Base-by-base conservation (phyloP, 2,888 invertebrate species). In the Plusia festucae region DNA sequence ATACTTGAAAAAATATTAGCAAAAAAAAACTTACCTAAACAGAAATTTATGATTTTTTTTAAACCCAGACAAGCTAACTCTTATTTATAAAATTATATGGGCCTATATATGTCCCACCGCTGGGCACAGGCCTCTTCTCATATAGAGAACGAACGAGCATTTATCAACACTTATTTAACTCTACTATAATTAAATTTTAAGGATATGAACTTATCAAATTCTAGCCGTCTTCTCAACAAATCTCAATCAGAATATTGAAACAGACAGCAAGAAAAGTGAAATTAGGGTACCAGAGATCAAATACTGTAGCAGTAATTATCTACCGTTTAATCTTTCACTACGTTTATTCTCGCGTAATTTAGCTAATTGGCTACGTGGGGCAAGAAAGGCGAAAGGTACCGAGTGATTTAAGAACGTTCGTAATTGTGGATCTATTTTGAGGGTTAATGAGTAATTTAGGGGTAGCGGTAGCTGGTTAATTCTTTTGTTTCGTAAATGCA, bases 391-490 rank as follows among this genome's bases (percentile, higher is more conserved):
- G n/a, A 8, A 63, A 60, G 51, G 55, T 22, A 52, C 16, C 51
- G 75, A 73, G 7, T 66, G 75, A 73, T 74, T 73, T 73, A 59
- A 59, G 32, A 32, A 30, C n/a, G 55, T 27, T 15, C 1, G 32
- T 53, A 34, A 20, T 59, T 61, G 30, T n/a, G 32, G 34, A 60
- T n/a, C 15, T 30, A 55, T 52, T 34, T 58, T 49, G n/a, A n/a
- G 16, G 20, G 40, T 32, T 55, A 11, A 46, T 2, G 18, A 18
- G 24, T 15, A 20, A 63, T 51, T 46, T 6, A 8, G 15, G 13
- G n/a, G 9, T 18, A 20, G 44, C 27, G 30, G 53, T n/a, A 24
- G 0, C 18, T 22, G 18, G 67, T 44, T 11, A 20, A 3, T 49
- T 49, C 46, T 20, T 49, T 49, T 49, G 46, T 49, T 49, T 49